Conservation (phyloP, 2,797 vertebrate species). For the Thunnus albacares region DNA sequence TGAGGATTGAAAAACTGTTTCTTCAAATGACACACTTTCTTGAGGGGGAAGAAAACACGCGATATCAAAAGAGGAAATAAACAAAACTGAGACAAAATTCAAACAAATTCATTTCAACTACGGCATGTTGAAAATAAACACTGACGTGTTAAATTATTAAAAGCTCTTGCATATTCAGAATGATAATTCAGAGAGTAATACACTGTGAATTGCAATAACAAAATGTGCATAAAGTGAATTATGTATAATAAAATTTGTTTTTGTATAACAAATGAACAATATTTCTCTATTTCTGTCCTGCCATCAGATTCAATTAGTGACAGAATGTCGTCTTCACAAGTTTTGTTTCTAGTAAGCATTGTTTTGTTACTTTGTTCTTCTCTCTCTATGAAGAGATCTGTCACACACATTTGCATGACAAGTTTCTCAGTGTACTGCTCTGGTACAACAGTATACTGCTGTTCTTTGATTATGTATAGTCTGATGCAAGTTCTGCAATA, state of each 20-base stretch:
- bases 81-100: slow-evolving; percentile 89
- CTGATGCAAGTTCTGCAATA: not conserved
- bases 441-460: slow-evolving; percentile 35
- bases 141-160: slow-evolving; percentile 89
- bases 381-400: slow-evolving; percentile 79
- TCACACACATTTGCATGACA: slow-evolving; percentile 82
- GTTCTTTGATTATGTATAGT: slow-evolving; percentile 45
- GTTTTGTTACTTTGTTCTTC: slow-evolving; percentile 79
- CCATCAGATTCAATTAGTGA: slow-evolving; percentile 82
- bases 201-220: slow-evolving; percentile 82
- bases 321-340: slow-evolving; percentile 79
- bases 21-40: slow-evolving; percentile 78
- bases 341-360: slow-evolving; percentile 81
- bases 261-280: slow-evolving; percentile 88
- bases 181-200: slow-evolving; percentile 79
- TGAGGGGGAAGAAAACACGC: slow-evolving; percentile 60
- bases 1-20: slow-evolving; percentile 61
- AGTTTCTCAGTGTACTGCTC: slow-evolving; percentile 72
- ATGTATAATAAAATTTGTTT: slow-evolving; percentile 87
- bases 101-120: slow-evolving; percentile 86
- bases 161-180: slow-evolving; percentile 87
- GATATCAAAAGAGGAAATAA: slow-evolving; percentile 77
- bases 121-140: slow-evolving; percentile 83
- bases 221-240: slow-evolving; percentile 89
- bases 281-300: slow-evolving; percentile 81